phyloP scores from a whole-genome alignment of 2,888 invertebrate genomes.

The Xanthia togata region DNA sequence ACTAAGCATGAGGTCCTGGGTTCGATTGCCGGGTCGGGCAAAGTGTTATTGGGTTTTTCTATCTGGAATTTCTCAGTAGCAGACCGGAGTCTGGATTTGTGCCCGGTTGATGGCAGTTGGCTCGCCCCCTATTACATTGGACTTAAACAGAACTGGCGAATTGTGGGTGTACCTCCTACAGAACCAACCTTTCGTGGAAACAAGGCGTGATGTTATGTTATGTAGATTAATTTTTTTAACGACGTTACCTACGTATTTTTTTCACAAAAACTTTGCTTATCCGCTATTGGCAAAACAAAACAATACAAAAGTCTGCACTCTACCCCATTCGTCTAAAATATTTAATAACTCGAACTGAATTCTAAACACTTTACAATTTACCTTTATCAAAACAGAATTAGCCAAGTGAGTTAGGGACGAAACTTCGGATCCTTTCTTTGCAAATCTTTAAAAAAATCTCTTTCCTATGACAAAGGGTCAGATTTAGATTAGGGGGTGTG shows the following conservation, averaged over 20 bases:
- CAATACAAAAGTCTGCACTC: constrained; percentile 13
- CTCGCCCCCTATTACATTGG: too few relatives aligned
- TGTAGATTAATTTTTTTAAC: neutral
- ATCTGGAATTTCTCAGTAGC: too few relatives aligned
- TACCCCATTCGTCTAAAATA: constrained; percentile 58
- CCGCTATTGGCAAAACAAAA: neutral
- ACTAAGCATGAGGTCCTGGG: too few relatives aligned
- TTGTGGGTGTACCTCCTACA: too few relatives aligned
- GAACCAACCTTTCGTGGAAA: too few relatives aligned
- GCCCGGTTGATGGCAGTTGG: too few relatives aligned
- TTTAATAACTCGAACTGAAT: constrained; percentile 57
- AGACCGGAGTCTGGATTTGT: too few relatives aligned
- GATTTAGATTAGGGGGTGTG: constrained; percentile 83
- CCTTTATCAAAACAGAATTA: constrained; percentile 66
- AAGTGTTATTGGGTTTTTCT: too few relatives aligned
- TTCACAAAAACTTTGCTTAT: neutral
- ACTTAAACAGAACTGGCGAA: too few relatives aligned
- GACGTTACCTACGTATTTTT: neutral
- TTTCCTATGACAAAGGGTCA: constrained; percentile 83
- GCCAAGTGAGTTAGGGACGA: constrained; percentile 56
- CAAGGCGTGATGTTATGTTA: too few relatives aligned
- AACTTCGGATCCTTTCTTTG: constrained; percentile 52
- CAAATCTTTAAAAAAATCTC: constrained; percentile 71
- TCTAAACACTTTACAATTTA: constrained; percentile 58
- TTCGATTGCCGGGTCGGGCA: too few relatives aligned